These are phyloP conservation scores for Crocuta crocuta DNA, from an alignment of 2,113 vertebrate species.

Conservation along the genomic window DNA sequence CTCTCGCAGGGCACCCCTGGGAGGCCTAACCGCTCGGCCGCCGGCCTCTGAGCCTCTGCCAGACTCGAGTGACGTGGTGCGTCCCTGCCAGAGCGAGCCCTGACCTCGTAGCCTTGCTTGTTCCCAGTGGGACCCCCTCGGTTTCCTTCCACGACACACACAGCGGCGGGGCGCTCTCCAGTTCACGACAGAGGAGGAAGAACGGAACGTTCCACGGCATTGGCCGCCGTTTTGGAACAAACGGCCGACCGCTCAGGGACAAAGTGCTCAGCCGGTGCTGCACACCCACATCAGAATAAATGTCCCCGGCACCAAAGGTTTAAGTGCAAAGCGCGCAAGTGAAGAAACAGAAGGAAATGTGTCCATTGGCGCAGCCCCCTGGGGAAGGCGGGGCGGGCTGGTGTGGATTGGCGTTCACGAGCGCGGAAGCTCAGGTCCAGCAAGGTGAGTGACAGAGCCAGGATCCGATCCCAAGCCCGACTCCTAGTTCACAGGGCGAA, in stretches of 20 bases:
- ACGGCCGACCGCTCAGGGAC: accelerated
- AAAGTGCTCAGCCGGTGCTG: accelerated
- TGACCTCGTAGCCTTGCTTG: accelerated
- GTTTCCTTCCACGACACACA: background rate
- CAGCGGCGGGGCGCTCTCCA: accelerated
- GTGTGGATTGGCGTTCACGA: accelerated
- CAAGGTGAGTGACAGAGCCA: background rate
- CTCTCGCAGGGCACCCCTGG: accelerated
- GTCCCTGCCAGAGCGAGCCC: background rate
- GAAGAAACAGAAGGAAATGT: background rate
- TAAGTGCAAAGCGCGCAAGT: background rate
- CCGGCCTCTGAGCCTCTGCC: background rate
- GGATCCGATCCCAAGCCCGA: background rate
- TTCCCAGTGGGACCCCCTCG: background rate
- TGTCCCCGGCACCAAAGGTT: background rate
- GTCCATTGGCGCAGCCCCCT: background rate
- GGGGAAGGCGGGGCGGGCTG: background rate
- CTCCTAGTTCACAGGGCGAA: background rate
- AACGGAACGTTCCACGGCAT: accelerated
- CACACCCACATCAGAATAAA: background rate
- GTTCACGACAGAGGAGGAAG: background rate
- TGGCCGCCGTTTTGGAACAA: background rate
- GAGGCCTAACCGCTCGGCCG: background rate
- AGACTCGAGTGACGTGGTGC: accelerated
- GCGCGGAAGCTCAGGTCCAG: too few relatives aligned